Conservation (phyloP, 1,140 invertebrate genomes). For the Pseudomyrmex concolor region DNA sequence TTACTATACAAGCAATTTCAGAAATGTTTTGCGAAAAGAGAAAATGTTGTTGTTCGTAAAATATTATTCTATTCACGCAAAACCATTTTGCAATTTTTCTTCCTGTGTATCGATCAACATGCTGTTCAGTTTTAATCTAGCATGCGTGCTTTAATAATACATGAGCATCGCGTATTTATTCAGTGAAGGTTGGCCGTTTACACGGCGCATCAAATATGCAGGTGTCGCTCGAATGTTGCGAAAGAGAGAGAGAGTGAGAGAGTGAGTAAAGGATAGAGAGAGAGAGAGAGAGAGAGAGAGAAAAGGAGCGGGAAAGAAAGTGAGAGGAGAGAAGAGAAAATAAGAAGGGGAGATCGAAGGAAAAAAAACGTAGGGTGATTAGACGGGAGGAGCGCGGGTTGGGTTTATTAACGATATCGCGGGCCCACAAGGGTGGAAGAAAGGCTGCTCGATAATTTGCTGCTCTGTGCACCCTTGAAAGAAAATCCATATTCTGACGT, state of each 20-base stretch:
- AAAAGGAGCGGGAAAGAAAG: slow-evolving; percentile 54
- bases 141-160: slow-evolving; percentile 79
- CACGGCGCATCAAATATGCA: slow-evolving; percentile 83
- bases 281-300: slow-evolving; percentile 42
- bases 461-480: slow-evolving; percentile 74
- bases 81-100: neutral
- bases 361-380: slow-evolving; percentile 79
- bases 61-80: slow-evolving; percentile 1
- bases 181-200: slow-evolving; percentile 80
- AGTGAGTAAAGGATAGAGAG: slow-evolving; percentile 37
- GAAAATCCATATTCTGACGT: slow-evolving; percentile 75
- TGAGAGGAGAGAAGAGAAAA: slow-evolving; percentile 55
- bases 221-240: slow-evolving; percentile 77
- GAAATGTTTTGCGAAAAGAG: too few relatives aligned
- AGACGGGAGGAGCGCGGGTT: slow-evolving; percentile 80
- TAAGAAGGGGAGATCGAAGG: slow-evolving; percentile 47
- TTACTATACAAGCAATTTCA: too few relatives aligned
- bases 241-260: slow-evolving; percentile 23
- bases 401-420: slow-evolving; percentile 85
- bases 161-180: slow-evolving; percentile 79
- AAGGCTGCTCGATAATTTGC: slow-evolving; percentile 82
- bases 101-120: slow-evolving; percentile 4
- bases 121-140: slow-evolving; percentile 59
- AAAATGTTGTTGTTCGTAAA: too few relatives aligned
- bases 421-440: slow-evolving; percentile 76